Evolutionary conservation across 2,797 vertebrate species (phyloP), one percentile per base, ranked within the genome.

Genomic region (Nyctibius grandis): DNA sequence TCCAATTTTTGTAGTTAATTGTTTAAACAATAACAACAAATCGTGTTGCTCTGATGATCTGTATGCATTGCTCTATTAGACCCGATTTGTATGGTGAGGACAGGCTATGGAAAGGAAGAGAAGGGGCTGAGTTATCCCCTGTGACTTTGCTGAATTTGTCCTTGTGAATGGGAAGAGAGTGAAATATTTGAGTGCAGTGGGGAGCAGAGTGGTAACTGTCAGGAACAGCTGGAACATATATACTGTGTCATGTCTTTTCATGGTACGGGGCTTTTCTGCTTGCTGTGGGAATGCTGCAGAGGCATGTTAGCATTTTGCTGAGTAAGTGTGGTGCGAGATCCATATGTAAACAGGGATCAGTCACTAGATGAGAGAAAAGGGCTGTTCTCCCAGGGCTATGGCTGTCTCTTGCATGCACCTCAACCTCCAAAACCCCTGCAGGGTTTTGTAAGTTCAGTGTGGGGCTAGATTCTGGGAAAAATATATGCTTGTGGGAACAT

Each of bases 151-250:
- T 93, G 85, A 85, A 74, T 93, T 94, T 95, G 78, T 96, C 82
- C 89, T 89, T 85, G 50, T 93, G 77, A 94, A 92, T 89, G 65
- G 79, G 67, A 78, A 82, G 84, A 61, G 61, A 81, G 78, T 34
- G 91, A 91, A 95, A 81, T 91, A 60, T 57, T 85, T 88, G 67
- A 91, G 93, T 91, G 89, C 56, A 60, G 76, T 51, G 78, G 77
- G 78, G 87, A 90, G 74, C 22, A 22, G 87, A 36, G 70, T 84
- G 75, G 86, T 89, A 85, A 82, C 68, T 92, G 95, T 91, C 96
- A 96, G 93, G 76, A 95, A 67, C 96, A 97, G 96, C 96, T 97
- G 96, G 94, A 96, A 92, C 59, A 50, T 92, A 48, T 94, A 73
- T 47, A 92, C 87, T 76, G 38, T 91, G 87, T 94, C 95, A 84